Conservation (phyloP, 2,797 vertebrate genomes). For the Phalanger gymnotis region DNA sequence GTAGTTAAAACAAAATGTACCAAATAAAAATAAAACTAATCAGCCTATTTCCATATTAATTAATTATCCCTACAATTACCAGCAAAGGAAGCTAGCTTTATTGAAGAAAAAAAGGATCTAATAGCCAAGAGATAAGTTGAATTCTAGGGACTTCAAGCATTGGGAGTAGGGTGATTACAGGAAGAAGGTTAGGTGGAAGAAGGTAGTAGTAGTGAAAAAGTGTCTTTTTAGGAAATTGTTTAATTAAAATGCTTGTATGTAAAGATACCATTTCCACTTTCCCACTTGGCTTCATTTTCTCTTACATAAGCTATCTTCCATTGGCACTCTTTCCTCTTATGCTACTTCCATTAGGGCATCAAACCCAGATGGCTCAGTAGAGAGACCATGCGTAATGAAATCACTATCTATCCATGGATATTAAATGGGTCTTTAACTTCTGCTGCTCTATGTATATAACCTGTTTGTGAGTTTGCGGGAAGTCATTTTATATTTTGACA, state of each 20-base stretch:
- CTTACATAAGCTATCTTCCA: constrained; percentile 28
- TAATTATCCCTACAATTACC: background rate
- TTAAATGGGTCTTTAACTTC: constrained; percentile 50
- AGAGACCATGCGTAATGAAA: constrained; percentile 18
- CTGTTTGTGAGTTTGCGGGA: constrained; percentile 62
- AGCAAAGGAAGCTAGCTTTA: background rate
- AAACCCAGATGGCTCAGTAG: constrained; percentile 39
- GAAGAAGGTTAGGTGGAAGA: background rate
- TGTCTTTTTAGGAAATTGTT: background rate
- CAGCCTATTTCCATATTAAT: background rate
- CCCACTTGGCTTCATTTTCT: background rate
- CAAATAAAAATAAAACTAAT: background rate
- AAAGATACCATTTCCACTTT: background rate
- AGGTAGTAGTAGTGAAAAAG: background rate
- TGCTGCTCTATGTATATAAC: constrained; percentile 23
- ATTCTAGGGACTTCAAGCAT: background rate
- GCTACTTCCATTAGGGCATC: background rate
- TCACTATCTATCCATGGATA: constrained; percentile 21
- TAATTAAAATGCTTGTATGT: background rate
- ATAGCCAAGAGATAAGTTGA: background rate
- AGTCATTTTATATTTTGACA: constrained; percentile 76
- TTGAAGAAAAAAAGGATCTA: background rate
- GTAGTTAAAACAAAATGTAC: background rate
- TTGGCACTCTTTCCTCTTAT: constrained; percentile 3
- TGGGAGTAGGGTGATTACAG: background rate